phyloP scores from a whole-genome alignment of 2,888 invertebrate genomes.

The Drosophila stalkeri region DNA sequence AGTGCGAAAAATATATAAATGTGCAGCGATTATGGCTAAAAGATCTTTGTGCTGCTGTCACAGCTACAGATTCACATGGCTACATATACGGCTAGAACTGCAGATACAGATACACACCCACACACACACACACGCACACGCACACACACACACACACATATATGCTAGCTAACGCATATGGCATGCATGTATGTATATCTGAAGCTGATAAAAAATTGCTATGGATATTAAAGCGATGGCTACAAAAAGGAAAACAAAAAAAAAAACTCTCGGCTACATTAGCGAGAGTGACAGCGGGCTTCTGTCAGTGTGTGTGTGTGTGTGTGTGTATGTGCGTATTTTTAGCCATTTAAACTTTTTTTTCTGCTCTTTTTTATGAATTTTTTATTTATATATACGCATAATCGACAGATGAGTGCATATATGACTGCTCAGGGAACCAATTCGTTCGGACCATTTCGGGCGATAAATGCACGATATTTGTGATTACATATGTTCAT shows the following conservation, averaged over 20 bases:
- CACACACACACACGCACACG: constrained; percentile 10
- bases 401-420: constrained; percentile 65
- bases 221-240: constrained; percentile 52
- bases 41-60: constrained; percentile 62
- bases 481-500: constrained; percentile 17
- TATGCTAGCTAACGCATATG: constrained; percentile 20
- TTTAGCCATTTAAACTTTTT: constrained; percentile 45
- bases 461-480: constrained; percentile 17
- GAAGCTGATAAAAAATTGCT: constrained; percentile 49
- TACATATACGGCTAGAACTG: constrained; percentile 19
- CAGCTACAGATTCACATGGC: constrained; percentile 42
- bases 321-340: constrained; percentile 29
- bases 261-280: constrained; percentile 27
- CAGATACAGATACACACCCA: constrained; percentile 24
- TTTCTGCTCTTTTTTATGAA: constrained; percentile 40
- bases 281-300: constrained; percentile 34
- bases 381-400: constrained; percentile 58
- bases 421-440: constrained; percentile 58
- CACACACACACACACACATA: constrained; percentile 3
- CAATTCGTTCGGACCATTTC: constrained; percentile 5
- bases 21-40: constrained; percentile 77
- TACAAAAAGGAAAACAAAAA: constrained; percentile 12
- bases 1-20: constrained; percentile 69
- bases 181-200: constrained; percentile 10
- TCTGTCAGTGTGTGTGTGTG: constrained; percentile 5